phyloP scores from a whole-genome alignment of 2,888 invertebrate species.

The Deroplatys truncata region DNA sequence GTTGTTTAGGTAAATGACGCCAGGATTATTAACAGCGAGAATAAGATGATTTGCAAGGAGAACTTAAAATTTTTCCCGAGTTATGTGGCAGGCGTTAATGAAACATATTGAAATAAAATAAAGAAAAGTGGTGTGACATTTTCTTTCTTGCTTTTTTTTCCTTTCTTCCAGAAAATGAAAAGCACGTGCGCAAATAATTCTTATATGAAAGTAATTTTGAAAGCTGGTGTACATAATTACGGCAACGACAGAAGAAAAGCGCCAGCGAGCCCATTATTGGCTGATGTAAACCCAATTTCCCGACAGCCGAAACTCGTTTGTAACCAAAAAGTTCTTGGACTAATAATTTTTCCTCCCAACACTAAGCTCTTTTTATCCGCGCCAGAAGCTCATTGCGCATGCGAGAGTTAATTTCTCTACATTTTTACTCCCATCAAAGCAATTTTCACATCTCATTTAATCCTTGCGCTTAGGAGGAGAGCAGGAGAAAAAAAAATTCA shows the following conservation, averaged over 20 bases:
- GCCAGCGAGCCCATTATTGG: background rate
- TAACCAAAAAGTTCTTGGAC: background rate
- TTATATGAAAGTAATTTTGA: background rate
- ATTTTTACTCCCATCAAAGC: background rate
- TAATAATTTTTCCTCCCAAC: background rate
- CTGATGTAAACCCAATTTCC: background rate
- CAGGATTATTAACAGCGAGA: no score
- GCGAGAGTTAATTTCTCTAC: background rate
- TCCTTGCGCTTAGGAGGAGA: background rate
- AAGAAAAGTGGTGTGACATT: no score
- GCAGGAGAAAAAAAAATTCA: background rate
- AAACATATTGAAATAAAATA: no score
- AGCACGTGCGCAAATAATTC: background rate
- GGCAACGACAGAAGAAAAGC: background rate
- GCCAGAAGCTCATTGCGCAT: background rate
- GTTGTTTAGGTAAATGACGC: no score
- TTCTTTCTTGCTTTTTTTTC: no score
- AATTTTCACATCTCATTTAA: background rate
- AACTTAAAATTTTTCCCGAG: no score
- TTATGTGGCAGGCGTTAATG: no score
- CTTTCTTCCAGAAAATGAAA: background rate
- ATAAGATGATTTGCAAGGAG: no score
- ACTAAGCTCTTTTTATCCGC: background rate
- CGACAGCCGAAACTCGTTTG: background rate
- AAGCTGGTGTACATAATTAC: background rate